Conservation (phyloP, 37 sponge, comb jelly and placozoan species). For the Hexactinellida sp. region DNA sequence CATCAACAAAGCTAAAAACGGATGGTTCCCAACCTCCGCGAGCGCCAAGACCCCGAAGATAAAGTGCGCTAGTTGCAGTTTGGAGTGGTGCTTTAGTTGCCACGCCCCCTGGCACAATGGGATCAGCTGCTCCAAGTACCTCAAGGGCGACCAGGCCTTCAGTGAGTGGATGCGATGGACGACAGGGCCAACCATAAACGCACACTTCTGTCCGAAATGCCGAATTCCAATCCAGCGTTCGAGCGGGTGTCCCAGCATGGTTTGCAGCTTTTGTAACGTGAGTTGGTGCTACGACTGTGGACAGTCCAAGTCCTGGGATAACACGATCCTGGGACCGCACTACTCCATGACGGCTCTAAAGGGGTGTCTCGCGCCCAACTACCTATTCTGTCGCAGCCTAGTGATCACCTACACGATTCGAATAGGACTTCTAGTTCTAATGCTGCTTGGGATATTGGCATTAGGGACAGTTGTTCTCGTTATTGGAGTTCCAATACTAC, state of each 20-base stretch:
- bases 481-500: not conserved
- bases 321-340: constrained; percentile 36
- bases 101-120: constrained; percentile 70
- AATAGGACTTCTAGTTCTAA: not conserved
- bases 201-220: constrained; percentile 57
- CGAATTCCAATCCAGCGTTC: constrained; percentile 50
- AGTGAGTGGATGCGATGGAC: constrained; percentile 21
- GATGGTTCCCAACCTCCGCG: not conserved
- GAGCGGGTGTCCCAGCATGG: constrained; percentile 66
- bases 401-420: not conserved
- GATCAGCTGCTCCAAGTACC: constrained; percentile 25
- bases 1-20: not conserved
- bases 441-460: not conserved
- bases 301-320: not conserved
- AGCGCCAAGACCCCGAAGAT: not conserved
- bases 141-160: constrained; percentile 26
- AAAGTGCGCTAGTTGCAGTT: constrained; percentile 33
- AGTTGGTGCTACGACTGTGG: constrained; percentile 76
- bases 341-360: constrained; percentile 23
- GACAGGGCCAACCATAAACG: constrained; percentile 23
- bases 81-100: constrained; percentile 68
- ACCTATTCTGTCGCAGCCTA: not conserved
- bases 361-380: constrained; percentile 31
- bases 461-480: not conserved
- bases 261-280: constrained; percentile 46